Base-by-base conservation (phyloP, 2,888 invertebrate genomes). In the Synergus laeviventris region DNA sequence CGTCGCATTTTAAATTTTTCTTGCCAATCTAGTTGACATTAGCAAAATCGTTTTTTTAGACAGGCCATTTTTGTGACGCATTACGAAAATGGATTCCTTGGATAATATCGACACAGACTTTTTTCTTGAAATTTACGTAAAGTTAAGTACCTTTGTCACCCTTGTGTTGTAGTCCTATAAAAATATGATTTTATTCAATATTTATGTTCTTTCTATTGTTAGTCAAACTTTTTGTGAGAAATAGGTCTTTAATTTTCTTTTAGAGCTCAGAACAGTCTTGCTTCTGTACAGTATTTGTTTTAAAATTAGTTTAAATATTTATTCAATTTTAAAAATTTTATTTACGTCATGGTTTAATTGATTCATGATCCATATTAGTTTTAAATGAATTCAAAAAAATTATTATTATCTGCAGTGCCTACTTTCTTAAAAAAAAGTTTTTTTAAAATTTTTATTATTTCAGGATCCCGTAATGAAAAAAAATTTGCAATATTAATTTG, bases 41-140 rank as follows among this genome's bases (percentile, higher is more conserved):
- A 70, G 49, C 3, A 70, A 4, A 31, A 70, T 66, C 11, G n/a
- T 14, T 31, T 18, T 61, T 49, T 36, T 16, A 21, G 11, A n/a
- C 24, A 24, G 56, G 2, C 14, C 14, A 56, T 74, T 74, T 45
- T 14, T 21, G 14, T 21, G 54, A 56, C 39, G 7, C 45, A 14
- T 24, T 31, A 14, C 9, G 16, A 81, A 77, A 21, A 90, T 89
- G 89, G 89, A 89, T 79, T 86, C 78, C 70, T 76, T 87, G 75
- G 89, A 89, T 76, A 87, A 86, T 80, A 84, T 89, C 79, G 89
- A 89, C 64, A 86, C 84, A 74, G 89, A 89, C 76, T 79, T 88
- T 64, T 83, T 87, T 60, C 82, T 89, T 73, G 85, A 89, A 75
- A 85, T 90, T 81, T 86, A 88, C 81, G 79, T 87, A 73, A 87